A percentile compares a stretch with the other conserved stretches of the same genome.
phyloP scores from a whole-genome alignment of 1,140 invertebrate genomes.

The Bombus pyrosoma region DNA sequence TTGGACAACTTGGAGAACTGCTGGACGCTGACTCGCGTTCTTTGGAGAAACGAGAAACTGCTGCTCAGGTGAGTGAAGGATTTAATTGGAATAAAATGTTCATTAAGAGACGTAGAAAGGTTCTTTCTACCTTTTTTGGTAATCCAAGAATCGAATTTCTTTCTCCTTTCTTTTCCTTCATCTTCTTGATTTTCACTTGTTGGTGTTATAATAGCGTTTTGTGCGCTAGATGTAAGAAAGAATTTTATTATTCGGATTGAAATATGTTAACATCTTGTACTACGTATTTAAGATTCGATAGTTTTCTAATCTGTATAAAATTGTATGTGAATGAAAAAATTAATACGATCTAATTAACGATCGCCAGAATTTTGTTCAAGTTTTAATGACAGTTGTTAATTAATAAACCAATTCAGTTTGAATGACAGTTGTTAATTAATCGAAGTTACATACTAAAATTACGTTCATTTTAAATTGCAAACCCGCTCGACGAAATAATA shows the following conservation, averaged over 20 bases:
- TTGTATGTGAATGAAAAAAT: too few relatives aligned
- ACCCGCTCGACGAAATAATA: not conserved
- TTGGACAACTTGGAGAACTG: not conserved
- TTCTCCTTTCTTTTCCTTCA: not conserved
- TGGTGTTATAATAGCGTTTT: not conserved
- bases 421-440: too few relatives aligned
- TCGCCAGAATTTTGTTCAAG: too few relatives aligned
- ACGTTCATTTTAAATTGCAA: not conserved
- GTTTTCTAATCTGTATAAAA: too few relatives aligned
- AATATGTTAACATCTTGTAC: not conserved
- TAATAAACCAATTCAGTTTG: too few relatives aligned
- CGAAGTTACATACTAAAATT: not conserved
- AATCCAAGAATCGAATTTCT: not conserved
- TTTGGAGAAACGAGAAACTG: constrained; percentile 30
- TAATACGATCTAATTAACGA: too few relatives aligned
- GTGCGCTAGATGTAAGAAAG: not conserved
- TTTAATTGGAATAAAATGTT: not conserved
- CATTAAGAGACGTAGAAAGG: not conserved
- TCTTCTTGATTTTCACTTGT: not conserved
- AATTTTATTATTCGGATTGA: not conserved
- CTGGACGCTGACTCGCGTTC: constrained; percentile 15
- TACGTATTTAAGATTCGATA: not conserved
- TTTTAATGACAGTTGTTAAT: too few relatives aligned
- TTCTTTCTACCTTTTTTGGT: not conserved
- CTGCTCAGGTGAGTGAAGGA: constrained; percentile 44